phyloP scores from a whole-genome alignment of 2,797 vertebrate species.

The Myiotriccus ornatus region DNA sequence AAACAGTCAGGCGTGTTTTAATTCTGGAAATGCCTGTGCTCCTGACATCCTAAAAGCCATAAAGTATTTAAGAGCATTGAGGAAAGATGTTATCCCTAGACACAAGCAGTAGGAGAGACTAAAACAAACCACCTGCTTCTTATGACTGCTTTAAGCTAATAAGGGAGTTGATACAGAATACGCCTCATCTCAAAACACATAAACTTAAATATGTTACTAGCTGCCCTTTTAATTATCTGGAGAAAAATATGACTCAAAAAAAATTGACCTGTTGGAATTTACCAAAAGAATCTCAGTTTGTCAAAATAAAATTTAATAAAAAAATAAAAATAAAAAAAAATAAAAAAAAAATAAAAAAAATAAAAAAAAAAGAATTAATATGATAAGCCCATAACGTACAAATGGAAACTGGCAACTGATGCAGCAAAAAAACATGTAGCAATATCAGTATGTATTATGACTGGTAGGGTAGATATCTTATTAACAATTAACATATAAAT shows the following conservation, averaged over 20 bases:
- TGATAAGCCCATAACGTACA: neutral
- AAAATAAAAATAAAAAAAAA: neutral
- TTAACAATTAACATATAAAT: neutral
- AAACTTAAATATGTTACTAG: neutral
- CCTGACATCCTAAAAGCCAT: neutral
- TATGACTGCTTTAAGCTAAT: neutral
- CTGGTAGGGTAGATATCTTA: neutral
- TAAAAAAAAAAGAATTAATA: neutral
- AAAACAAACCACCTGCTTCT: neutral
- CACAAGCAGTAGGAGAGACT: neutral
- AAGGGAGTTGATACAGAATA: neutral
- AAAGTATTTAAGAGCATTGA: neutral
- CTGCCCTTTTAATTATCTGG: neutral
- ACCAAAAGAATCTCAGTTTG: neutral
- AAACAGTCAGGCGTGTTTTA: neutral
- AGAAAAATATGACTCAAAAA: neutral
- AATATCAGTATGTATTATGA: neutral
- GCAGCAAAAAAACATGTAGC: neutral
- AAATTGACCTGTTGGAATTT: neutral
- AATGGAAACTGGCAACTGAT: neutral
- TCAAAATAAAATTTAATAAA: neutral
- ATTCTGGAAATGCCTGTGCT: neutral
- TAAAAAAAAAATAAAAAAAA: neutral
- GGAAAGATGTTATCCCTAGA: neutral
- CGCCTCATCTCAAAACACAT: neutral